phyloP scores from a whole-genome alignment of 2,113 vertebrate species.

The Petaurus breviceps region DNA sequence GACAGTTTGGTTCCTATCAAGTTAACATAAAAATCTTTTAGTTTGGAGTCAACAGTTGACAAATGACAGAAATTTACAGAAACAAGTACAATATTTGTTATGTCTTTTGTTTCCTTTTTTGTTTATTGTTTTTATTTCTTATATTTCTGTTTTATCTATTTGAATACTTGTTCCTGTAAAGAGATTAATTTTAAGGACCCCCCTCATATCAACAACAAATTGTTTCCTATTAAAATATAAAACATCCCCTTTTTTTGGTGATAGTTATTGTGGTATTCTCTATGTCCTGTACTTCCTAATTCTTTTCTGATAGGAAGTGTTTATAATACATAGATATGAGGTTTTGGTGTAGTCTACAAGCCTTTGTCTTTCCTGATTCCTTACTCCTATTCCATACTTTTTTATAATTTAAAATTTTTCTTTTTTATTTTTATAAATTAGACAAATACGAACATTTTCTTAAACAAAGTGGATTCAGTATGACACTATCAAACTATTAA shows the following conservation, averaged over 20 bases:
- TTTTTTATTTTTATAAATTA: neutral
- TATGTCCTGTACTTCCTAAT: neutral
- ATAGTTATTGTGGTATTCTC: neutral
- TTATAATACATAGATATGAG: neutral
- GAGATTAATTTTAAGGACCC: neutral
- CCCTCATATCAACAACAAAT: neutral
- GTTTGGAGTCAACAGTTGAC: no score
- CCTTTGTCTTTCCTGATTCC: neutral
- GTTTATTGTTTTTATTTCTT: no score
- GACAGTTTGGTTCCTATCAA: no score
- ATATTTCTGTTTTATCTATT: no score
- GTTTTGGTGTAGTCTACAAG: neutral
- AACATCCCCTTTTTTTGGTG: neutral
- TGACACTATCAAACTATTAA: neutral
- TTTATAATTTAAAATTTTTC: neutral
- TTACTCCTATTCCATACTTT: neutral
- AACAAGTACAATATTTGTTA: no score
- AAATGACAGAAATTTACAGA: no score
- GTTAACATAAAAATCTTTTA: no score
- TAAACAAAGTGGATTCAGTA: neutral
- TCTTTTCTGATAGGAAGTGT: no score
- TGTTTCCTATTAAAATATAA: neutral
- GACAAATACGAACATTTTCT: neutral
- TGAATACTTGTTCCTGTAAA: no score
- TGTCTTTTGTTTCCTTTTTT: no score